Evolutionary conservation across 2,113 vertebrate genomes (phyloP).

Genomic region (Mesocricetus auratus): DNA sequence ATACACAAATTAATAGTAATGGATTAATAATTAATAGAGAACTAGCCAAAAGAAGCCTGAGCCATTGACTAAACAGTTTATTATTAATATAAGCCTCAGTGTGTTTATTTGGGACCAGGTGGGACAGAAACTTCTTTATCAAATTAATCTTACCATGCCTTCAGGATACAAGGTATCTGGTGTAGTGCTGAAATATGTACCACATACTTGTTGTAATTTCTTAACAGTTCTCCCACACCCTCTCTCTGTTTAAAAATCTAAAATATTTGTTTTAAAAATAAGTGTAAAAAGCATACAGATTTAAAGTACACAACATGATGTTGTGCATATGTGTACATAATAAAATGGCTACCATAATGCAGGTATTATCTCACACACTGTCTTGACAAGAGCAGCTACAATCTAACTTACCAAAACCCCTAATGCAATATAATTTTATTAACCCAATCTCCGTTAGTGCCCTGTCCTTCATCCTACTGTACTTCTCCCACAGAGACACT

Average conservation of each 20-base stretch:
- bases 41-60: too few species aligned
- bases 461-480: not conserved
- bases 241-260: not conserved
- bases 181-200: not conserved
- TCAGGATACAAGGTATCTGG: not conserved
- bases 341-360: not conserved
- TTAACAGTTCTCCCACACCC: not conserved
- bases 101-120: too few species aligned
- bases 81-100: too few species aligned
- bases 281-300: not conserved
- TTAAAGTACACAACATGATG: not conserved
- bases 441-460: not conserved
- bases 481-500: not conserved
- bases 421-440: not conserved
- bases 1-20: too few species aligned
- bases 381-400: not conserved
- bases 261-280: constrained; percentile 6
- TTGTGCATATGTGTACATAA: not conserved
- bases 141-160: not conserved
- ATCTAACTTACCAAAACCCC: not conserved
- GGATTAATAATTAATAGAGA: too few species aligned
- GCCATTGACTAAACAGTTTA: too few species aligned
- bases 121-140: not conserved
- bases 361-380: not conserved
- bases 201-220: not conserved